phyloP scores from a whole-genome alignment of 2,113 vertebrate species.

The Bostrychus sinensis region DNA sequence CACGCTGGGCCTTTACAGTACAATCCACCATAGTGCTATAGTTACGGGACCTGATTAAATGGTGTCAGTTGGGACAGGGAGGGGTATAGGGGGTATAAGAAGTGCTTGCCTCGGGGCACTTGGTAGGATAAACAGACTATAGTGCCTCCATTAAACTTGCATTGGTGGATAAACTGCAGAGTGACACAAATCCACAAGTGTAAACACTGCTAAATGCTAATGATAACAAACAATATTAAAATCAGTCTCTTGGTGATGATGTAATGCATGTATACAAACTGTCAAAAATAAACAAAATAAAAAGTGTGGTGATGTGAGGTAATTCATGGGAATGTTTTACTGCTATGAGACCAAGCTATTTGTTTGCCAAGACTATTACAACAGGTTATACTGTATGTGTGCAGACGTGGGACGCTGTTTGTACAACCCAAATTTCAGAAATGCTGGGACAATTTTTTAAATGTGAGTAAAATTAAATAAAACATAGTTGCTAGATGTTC shows the following conservation, averaged over 20 bases:
- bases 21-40: conserved; percentile 43
- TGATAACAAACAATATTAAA: conserved; percentile 21
- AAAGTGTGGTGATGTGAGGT: too few relatives aligned
- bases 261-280: background rate
- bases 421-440: too few relatives aligned
- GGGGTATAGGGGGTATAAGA: background rate
- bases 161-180: conserved; percentile 53
- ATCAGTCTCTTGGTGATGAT: background rate
- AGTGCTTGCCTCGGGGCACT: conserved; percentile 37
- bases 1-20: conserved; percentile 20
- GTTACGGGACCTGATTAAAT: conserved; percentile 50
- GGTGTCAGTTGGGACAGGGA: conserved; percentile 27
- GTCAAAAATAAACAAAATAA: too few relatives aligned
- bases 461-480: too few relatives aligned
- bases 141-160: conserved; percentile 55
- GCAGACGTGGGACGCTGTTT: too few relatives aligned
- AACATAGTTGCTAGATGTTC: too few relatives aligned
- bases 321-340: too few relatives aligned
- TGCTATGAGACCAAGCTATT: too few relatives aligned
- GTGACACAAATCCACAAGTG: conserved; percentile 45
- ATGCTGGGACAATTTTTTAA: too few relatives aligned
- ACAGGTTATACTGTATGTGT: too few relatives aligned
- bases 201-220: conserved; percentile 25
- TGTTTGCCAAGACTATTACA: too few relatives aligned
- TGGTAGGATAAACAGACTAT: conserved; percentile 44